Conservation (phyloP, 2,113 vertebrate genomes). For the rabbit (Oryctolagus cuniculus) region DNA sequence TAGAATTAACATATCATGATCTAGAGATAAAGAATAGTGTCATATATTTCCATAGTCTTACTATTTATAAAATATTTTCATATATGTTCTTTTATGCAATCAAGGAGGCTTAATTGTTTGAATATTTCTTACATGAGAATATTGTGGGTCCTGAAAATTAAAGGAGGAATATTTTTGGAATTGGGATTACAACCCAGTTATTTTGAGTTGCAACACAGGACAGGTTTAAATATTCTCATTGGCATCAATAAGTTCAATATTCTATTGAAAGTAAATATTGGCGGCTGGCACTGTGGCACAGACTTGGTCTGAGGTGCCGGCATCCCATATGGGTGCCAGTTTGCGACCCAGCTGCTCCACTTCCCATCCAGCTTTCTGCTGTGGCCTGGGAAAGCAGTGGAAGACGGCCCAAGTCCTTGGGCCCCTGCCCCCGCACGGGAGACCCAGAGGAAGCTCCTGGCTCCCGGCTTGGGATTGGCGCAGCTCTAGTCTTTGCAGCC, state of each 20-base stretch:
- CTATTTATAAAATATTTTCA: background rate
- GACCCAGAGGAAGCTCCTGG: too few species aligned
- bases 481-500: too few species aligned
- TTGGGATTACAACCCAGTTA: background rate
- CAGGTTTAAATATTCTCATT: background rate
- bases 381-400: too few species aligned
- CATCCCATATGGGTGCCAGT: too few species aligned
- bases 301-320: too few species aligned
- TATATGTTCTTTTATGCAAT: background rate
- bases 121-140: background rate
- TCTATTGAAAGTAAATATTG: background rate
- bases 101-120: background rate
- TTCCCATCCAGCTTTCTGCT: too few species aligned
- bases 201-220: background rate
- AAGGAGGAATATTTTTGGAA: background rate
- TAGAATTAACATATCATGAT: conserved; percentile 13
- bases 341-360: too few species aligned
- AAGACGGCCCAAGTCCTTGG: too few species aligned
- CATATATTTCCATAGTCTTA: background rate
- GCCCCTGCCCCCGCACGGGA: too few species aligned
- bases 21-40: background rate
- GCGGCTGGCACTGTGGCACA: too few species aligned
- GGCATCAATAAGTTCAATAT: background rate
- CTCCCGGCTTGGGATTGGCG: too few species aligned
- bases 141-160: background rate